Base-by-base conservation (phyloP, 1,140 invertebrate species). In the Drosophila pallidifrons region DNA sequence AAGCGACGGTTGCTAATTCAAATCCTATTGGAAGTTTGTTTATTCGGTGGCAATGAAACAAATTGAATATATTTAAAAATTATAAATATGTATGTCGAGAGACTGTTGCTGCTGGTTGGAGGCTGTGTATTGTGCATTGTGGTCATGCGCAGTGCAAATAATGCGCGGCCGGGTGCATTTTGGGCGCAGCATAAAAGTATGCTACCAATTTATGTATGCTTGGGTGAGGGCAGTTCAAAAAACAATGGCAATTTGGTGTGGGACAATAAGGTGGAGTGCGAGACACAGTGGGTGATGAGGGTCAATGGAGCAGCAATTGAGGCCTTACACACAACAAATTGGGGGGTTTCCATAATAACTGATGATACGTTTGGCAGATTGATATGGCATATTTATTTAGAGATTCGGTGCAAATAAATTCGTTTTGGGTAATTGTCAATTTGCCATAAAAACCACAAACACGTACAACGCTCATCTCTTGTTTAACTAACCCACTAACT, bases 151-250 rank as follows among this genome's bases (percentile, higher is more conserved):
- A 65, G 38, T 65, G 32, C n/a, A 38, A 28, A 20, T 28, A 45
- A 45, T 65, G 25, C 25, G 38, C 63, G 20, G 10, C 20, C 51
- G 28, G 13, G 38, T 55, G 63, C 63, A 55, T 55, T 65, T 65
- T 54, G 51, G 51, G 61, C 61, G 61, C 38, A 65, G 61, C 61
- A 65, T 45, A 65, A 65, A 65, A 65, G 61, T 65, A 65, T 65
- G 61, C 61, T 65, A 54, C n/a, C 49, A 65, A 45, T 65, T 65
- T 65, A 49, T 65, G 51, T 55, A 65, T 54, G n/a, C 38, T 54
- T 65, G 51, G 30, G 51, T 35, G 54, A 54, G 49, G 61, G 61
- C 61, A 54, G 61, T 54, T 28, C 61, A 13, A 45, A 38, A 45
- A 41, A 64, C 61, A 65, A 65, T 63, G 10, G 25, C 20, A 45